Percentiles rank a stretch among this genome's conserved stretches.
phyloP scores from a whole-genome alignment of 1,140 invertebrate genomes.

The Agrypnia vestita region DNA sequence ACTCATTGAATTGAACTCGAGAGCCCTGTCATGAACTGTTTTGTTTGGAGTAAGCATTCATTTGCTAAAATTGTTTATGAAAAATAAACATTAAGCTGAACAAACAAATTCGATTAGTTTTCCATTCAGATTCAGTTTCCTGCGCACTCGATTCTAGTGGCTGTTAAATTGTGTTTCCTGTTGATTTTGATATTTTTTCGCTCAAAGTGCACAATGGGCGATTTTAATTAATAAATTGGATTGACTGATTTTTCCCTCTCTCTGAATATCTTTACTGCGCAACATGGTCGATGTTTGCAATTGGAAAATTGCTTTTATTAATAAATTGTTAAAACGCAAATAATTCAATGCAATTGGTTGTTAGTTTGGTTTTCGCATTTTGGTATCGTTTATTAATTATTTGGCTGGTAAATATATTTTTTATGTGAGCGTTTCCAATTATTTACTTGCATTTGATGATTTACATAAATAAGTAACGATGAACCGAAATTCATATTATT shows the following conservation, averaged over 20 bases:
- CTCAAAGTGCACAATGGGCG: conserved; percentile 45
- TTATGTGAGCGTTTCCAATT: no score
- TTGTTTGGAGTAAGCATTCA: no score
- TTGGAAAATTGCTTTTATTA: conserved; percentile 12
- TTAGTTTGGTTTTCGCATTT: background rate
- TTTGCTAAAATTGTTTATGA: no score
- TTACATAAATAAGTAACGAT: no score
- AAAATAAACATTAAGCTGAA: no score
- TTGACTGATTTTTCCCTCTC: conserved; percentile 50
- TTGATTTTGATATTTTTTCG: conserved; percentile 21
- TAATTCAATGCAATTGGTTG: conserved; percentile 14
- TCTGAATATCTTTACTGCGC: background rate
- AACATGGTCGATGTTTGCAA: background rate
- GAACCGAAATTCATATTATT: no score
- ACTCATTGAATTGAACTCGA: no score
- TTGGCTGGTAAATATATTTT: no score
- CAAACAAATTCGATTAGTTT: background rate
- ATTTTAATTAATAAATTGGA: conserved; percentile 57
- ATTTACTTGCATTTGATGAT: no score
- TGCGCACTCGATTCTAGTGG: background rate
- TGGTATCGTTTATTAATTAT: no score
- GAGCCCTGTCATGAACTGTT: no score
- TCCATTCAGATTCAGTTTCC: conserved; percentile 4
- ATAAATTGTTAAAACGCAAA: no score
- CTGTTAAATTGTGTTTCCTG: background rate